Conservation (phyloP, 2,888 invertebrate species). For the Machimus atricapillus region DNA sequence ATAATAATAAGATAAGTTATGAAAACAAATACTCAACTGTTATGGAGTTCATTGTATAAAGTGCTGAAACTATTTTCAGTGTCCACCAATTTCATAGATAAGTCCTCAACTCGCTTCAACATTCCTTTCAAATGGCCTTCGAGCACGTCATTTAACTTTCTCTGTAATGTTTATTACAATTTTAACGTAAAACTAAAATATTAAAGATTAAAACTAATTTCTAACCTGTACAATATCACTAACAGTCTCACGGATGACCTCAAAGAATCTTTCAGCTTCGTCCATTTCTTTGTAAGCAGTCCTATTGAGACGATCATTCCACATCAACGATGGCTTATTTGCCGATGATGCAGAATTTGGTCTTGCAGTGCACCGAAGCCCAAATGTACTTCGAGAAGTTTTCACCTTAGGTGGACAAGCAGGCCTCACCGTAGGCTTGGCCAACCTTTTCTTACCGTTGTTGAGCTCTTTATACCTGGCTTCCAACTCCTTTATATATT, state of each 20-base stretch:
- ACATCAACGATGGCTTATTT: background rate
- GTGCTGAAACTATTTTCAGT: background rate
- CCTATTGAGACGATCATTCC: background rate
- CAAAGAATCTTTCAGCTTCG: conserved; percentile 55
- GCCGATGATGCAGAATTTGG: background rate
- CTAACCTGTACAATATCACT: conserved; percentile 54
- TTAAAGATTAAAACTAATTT: background rate
- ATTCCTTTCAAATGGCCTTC: background rate
- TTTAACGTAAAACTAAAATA: background rate
- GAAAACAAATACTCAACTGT: background rate
- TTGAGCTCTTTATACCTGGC: background rate
- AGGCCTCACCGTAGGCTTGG: background rate
- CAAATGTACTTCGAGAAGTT: background rate
- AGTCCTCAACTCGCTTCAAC: conserved; percentile 12
- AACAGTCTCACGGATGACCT: conserved; percentile 55
- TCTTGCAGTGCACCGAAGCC: background rate
- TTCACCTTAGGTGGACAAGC: background rate
- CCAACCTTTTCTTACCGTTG: background rate
- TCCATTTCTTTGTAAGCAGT: conserved; percentile 47
- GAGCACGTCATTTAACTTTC: conserved; percentile 4
- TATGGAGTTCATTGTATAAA: conserved; percentile 20
- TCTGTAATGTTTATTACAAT: background rate
- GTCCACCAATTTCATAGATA: conserved; percentile 15
- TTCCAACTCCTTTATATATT: background rate
- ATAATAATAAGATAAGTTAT: background rate